Evolutionary conservation across 2,888 invertebrate genomes (phyloP).

Genomic region (Cephus runcator): DNA sequence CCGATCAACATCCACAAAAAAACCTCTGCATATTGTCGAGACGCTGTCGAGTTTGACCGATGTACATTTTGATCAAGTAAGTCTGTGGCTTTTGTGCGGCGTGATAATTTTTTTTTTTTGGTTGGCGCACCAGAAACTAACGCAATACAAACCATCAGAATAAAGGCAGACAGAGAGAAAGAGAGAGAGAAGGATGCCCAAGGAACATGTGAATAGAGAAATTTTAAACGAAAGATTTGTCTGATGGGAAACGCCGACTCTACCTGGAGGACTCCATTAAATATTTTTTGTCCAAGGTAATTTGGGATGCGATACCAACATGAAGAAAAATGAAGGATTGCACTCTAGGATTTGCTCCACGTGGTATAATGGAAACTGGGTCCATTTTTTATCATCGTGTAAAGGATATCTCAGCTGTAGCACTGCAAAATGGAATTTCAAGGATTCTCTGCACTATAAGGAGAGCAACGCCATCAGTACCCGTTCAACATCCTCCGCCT

Average conservation of each 20-base stretch:
- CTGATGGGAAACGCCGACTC: neutral
- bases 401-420: neutral
- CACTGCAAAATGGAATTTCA: neutral
- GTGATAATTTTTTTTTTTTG: neutral
- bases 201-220: conserved; percentile 16
- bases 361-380: neutral
- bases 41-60: conserved; percentile 45
- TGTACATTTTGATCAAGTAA: conserved; percentile 66
- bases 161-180: conserved; percentile 15
- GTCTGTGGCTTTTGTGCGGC: conserved; percentile 47
- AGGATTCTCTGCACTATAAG: neutral
- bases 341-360: neutral
- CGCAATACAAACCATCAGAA: conserved; percentile 24
- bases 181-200: conserved; percentile 20
- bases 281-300: neutral
- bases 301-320: neutral
- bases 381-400: neutral
- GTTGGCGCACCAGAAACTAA: conserved; percentile 6
- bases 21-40: conserved; percentile 25
- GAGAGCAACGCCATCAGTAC: neutral
- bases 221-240: conserved; percentile 14
- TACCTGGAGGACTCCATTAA: neutral
- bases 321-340: neutral
- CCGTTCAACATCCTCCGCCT: neutral
- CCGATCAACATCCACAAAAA: conserved; percentile 3